Conservation (phyloP, 2,888 invertebrate species). For the Brachyopa scutellaris region DNA sequence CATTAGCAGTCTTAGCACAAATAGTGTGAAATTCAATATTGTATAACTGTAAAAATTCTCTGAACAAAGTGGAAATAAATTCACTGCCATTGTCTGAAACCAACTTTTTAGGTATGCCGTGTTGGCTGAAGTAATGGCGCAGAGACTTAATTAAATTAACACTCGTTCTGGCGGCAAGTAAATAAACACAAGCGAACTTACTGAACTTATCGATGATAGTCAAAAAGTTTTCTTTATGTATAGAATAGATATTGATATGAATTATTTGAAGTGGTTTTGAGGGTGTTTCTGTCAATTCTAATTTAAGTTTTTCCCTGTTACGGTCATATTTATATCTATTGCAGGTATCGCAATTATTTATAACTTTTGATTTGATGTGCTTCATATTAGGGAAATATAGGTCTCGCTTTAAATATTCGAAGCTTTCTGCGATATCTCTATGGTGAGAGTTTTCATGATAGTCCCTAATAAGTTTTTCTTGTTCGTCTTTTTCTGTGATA, state of each 20-base stretch:
- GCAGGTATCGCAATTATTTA: conserved; percentile 57
- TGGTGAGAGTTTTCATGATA: conserved; percentile 39
- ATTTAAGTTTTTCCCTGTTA: conserved; percentile 42
- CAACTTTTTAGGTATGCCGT: conserved; percentile 58
- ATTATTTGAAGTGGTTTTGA: conserved; percentile 40
- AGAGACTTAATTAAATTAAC: conserved; percentile 57
- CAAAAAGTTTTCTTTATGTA: conserved; percentile 24
- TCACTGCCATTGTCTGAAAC: conserved; percentile 67
- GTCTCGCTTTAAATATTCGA: conserved; percentile 35
- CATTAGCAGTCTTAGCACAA: conserved; percentile 30
- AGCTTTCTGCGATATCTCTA: conserved; percentile 40
- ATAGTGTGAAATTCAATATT: conserved; percentile 20
- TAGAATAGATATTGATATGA: conserved; percentile 35
- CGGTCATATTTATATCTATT: conserved; percentile 62
- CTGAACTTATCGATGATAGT: conserved; percentile 70
- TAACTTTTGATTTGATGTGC: conserved; percentile 11
- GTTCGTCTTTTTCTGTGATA: conserved; percentile 28
- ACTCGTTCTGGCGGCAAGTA: conserved; percentile 51
- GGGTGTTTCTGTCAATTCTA: conserved; percentile 54
- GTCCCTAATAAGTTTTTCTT: conserved; percentile 30
- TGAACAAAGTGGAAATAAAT: conserved; percentile 59
- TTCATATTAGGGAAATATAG: conserved; percentile 55
- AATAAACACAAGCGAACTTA: conserved; percentile 63
- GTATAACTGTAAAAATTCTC: conserved; percentile 47
- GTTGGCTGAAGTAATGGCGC: conserved; percentile 25